Evolutionary conservation across 2,888 invertebrate species (phyloP).

Genomic region (Lysandra coridon): DNA sequence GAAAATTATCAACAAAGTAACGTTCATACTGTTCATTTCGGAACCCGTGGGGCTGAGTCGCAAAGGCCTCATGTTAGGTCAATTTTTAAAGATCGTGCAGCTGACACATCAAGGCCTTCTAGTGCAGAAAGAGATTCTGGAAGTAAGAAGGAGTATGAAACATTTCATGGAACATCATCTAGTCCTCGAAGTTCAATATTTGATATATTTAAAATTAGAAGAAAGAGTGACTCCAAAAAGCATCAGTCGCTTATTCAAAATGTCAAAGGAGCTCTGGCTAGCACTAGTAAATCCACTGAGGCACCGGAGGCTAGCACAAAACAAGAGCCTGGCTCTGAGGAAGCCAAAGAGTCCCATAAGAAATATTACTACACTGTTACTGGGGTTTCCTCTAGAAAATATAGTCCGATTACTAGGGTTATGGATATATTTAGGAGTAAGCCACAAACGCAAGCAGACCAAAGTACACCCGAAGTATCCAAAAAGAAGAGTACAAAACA

Average conservation of each 20-base stretch:
- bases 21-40: constrained; percentile 75
- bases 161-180: constrained; percentile 75
- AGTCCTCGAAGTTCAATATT: constrained; percentile 76
- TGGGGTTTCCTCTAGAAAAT: constrained; percentile 71
- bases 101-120: constrained; percentile 63
- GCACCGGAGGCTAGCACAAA: constrained; percentile 56
- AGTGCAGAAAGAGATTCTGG: constrained; percentile 67
- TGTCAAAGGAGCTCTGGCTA: constrained; percentile 51
- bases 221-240: constrained; percentile 75
- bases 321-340: constrained; percentile 56
- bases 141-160: constrained; percentile 70
- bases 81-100: constrained; percentile 68
- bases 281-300: constrained; percentile 59
- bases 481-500: constrained; percentile 68
- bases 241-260: constrained; percentile 58
- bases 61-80: constrained; percentile 72
- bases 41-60: constrained; percentile 72
- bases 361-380: constrained; percentile 78
- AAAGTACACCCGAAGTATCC: constrained; percentile 53
- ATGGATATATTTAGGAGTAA: constrained; percentile 75
- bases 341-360: constrained; percentile 69
- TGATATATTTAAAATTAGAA: constrained; percentile 74
- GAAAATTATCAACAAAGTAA: constrained; percentile 62
- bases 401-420: constrained; percentile 74
- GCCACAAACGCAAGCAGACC: constrained; percentile 61